Percentiles rank a stretch among this genome's conserved stretches.
Evolutionary conservation across 1,140 invertebrate species (phyloP).

Genomic region (Oreohelix idahoensis): DNA sequence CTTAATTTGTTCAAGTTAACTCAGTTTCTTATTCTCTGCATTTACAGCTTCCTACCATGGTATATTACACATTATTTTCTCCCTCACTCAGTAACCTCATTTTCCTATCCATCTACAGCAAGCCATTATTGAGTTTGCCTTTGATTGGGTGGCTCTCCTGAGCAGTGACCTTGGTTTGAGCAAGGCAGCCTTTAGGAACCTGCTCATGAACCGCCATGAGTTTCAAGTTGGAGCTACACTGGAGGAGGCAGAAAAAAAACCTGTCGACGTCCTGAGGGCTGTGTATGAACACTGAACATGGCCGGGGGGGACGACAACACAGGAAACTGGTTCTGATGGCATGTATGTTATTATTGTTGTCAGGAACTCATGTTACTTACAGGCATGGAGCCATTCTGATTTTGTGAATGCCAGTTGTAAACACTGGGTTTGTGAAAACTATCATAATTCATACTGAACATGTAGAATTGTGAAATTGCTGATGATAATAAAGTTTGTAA

Average conservation of each 20-base stretch:
- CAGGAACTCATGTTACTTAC: too few relatives aligned
- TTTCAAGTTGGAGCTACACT: slow-evolving; percentile 67
- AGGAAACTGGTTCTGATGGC: neutral
- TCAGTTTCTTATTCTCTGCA: too few relatives aligned
- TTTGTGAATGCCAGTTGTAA: too few relatives aligned
- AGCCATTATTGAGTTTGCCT: slow-evolving; percentile 55
- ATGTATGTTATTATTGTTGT: too few relatives aligned
- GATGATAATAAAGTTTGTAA: too few relatives aligned
- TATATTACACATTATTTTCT: too few relatives aligned
- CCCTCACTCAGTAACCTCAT: neutral
- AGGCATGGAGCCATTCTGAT: too few relatives aligned
- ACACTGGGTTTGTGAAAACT: too few relatives aligned
- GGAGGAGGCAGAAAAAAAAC: slow-evolving; percentile 68
- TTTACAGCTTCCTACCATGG: too few relatives aligned
- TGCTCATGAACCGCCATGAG: slow-evolving; percentile 69
- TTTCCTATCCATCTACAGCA: slow-evolving; percentile 45
- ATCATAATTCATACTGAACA: too few relatives aligned
- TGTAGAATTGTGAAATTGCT: too few relatives aligned
- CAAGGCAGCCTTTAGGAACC: slow-evolving; percentile 59
- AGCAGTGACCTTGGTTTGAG: slow-evolving; percentile 68
- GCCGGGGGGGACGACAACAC: neutral
- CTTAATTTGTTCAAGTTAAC: too few relatives aligned
- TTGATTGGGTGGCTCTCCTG: slow-evolving; percentile 64
- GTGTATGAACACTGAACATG: slow-evolving; percentile 55
- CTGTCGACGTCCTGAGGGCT: slow-evolving; percentile 60